Evolutionary conservation across 2,113 vertebrate species (phyloP), one percentile per base, ranked within the genome.

Genomic region (Prinia subflava): DNA sequence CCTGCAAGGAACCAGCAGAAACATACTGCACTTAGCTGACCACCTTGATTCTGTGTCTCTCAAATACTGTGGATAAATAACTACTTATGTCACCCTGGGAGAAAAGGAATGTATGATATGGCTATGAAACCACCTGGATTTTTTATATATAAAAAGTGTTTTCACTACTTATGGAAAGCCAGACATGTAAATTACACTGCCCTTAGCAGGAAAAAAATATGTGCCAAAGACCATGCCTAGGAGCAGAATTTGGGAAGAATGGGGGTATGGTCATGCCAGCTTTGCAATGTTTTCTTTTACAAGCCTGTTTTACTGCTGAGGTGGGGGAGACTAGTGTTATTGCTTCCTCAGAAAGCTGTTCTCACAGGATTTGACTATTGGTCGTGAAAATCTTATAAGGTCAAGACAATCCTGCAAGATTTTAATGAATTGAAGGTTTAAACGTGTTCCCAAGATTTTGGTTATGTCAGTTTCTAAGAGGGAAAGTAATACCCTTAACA

Each of bases 101-200:
- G 76, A 96, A 96, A 83, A 96, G 94, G 96, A 96, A 97, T 97
- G 92, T 49, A 93, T 75, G 95, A 94, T 95, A 96, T 83, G 90
- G 92, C 85, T 93, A 86, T 23, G 68, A 92, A 96, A 93, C 94
- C 94, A 95, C 94, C 94, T 95, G 93, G 95, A 92, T 88, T 84
- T 90, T 92, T 94, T 90, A 92, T 84, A 93, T 64, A 96, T 92
- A 96, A 95, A 78, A 97, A 95, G 77, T 94, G 93, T 96, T 96
- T 96, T 88, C 95, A 96, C 86, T 90, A 53, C 92, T 96, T 94
- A 92, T 64, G 65, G 90, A 95, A 95, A 96, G 92, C 90, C 94
- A 97, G 92, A 94, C 95, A 94, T 95, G 94, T 75, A 96, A 97
- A 97, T 97, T 89, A 96, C n/a, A 5, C 68, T 83, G 60, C 92